These are phyloP conservation scores for Cephus pulcher DNA, from an alignment of 2,888 invertebrate species.

Conservation along the genomic window DNA sequence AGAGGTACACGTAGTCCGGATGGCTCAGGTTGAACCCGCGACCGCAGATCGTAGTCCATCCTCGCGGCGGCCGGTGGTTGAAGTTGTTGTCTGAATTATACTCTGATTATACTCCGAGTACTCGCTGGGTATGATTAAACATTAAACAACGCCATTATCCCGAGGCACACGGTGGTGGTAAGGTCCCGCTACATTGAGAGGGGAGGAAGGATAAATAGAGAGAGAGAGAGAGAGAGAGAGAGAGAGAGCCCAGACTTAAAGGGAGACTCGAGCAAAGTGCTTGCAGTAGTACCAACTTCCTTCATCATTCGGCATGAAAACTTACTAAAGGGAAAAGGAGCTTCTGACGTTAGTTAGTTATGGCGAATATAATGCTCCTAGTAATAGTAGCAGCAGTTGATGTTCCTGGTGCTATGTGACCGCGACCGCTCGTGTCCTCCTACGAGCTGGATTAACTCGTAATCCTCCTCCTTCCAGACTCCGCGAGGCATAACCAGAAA, in stretches of 20 bases:
- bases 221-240: constrained; percentile 23
- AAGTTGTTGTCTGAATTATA: constrained; percentile 65
- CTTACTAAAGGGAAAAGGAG: background rate
- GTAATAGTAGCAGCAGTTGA: background rate
- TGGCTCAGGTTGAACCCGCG: constrained; percentile 30
- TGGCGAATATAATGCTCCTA: background rate
- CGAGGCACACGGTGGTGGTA: constrained; percentile 21
- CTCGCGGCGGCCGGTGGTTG: constrained; percentile 43
- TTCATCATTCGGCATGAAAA: background rate
- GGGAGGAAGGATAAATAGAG: constrained; percentile 15
- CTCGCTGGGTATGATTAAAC: constrained; percentile 63
- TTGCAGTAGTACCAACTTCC: background rate
- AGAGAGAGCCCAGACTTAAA: constrained; percentile 6
- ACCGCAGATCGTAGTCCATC: constrained; percentile 44
- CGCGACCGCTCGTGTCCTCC: constrained; percentile 63
- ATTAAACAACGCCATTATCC: constrained; percentile 65
- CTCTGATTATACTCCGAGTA: constrained; percentile 62
- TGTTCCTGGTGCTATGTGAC: constrained; percentile 37
- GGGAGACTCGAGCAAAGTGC: background rate
- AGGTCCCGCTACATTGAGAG: constrained; percentile 18
- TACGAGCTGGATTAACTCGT: constrained; percentile 43
- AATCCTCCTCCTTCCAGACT: background rate
- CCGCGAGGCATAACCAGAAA: constrained; percentile 56
- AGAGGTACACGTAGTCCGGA: constrained; percentile 52
- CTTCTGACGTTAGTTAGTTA: background rate